Evolutionary conservation across 2,797 vertebrate species (phyloP), one percentile per base, ranked within the genome.

Genomic region (Dermochelys coriacea): DNA sequence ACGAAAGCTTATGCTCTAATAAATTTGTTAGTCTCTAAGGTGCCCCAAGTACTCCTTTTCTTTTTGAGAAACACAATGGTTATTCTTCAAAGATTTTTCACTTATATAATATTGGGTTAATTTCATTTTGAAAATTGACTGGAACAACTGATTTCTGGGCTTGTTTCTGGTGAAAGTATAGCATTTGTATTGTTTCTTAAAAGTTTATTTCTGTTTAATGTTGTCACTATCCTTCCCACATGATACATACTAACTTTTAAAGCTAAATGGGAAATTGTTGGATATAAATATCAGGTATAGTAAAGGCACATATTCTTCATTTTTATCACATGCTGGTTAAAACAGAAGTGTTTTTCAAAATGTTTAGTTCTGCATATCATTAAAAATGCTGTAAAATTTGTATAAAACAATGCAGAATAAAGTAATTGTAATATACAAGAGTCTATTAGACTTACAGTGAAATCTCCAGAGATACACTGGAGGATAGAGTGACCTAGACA

Each of bases 61-160:
- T n/a, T n/a, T n/a, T n/a, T n/a, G n/a, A 89, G 92, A 92, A 18
- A 12, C 27, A 78, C 47, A 49, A 82, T 54, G n/a, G 15, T 12
- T 85, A 80, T 90, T 88, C 78, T 59, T 82, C 81, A 89, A 57
- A 12, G 9, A 4, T 57, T 45, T 45, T 41, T 1, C 1, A 14
- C 11, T 54, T 79, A 75, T 37, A 86, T 89, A 77, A 92, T 94
- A 31, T 54, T 85, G 82, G 68, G 88, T 96, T 97, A 95, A 96
- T 96, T 95, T 96, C 71, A 94, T 93, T 93, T 96, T 92, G 80
- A 94, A 96, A 96, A 95, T 89, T 96, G 95, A 96, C 97, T 95
- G 95, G 87, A 91, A 59, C 64, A 90, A 41, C 87, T 96, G 93
- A 97, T 95, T 96, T 93, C 81, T 95, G 94, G 96, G 92, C 86